Percentiles rank a stretch among this genome's conserved stretches.
Conservation (phyloP, 2,888 invertebrate genomes). For the Drosophila subquinaria region DNA sequence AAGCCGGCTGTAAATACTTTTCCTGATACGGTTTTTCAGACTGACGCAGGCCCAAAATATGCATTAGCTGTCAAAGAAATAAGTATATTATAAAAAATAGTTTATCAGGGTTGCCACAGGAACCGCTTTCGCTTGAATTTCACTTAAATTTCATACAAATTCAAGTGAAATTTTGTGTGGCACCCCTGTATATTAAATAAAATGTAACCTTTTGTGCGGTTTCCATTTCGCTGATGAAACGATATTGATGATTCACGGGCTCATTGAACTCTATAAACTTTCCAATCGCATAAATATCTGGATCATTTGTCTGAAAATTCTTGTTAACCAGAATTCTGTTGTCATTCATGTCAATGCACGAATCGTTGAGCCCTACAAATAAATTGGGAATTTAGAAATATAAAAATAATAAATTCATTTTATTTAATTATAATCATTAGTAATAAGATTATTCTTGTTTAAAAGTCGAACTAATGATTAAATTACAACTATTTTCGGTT, state of each 20-base stretch:
- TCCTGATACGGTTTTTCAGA: constrained; percentile 18
- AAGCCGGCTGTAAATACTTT: constrained; percentile 61
- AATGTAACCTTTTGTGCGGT: constrained; percentile 68
- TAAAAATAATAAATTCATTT: not conserved
- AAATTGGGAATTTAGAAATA: not conserved
- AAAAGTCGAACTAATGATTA: no score
- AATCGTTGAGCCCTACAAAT: constrained; percentile 37
- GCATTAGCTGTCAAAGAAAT: constrained; percentile 54
- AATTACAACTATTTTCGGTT: no score
- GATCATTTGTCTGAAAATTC: constrained; percentile 68
- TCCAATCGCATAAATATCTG: constrained; percentile 73
- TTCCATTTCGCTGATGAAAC: constrained; percentile 59
- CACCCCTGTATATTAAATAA: no score
- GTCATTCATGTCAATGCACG: constrained; percentile 34
- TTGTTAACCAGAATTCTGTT: constrained; percentile 58
- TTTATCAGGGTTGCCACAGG: no score
- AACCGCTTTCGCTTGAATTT: no score
- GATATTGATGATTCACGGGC: constrained; percentile 70
- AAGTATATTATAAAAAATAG: not conserved
- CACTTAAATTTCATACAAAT: no score
- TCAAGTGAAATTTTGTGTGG: no score
- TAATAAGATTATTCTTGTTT: no score
- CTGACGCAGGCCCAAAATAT: constrained; percentile 40
- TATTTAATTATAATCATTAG: no score
- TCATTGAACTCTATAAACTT: constrained; percentile 48